Conservation (phyloP, 2,797 vertebrate genomes). For the Coluber constrictor region DNA sequence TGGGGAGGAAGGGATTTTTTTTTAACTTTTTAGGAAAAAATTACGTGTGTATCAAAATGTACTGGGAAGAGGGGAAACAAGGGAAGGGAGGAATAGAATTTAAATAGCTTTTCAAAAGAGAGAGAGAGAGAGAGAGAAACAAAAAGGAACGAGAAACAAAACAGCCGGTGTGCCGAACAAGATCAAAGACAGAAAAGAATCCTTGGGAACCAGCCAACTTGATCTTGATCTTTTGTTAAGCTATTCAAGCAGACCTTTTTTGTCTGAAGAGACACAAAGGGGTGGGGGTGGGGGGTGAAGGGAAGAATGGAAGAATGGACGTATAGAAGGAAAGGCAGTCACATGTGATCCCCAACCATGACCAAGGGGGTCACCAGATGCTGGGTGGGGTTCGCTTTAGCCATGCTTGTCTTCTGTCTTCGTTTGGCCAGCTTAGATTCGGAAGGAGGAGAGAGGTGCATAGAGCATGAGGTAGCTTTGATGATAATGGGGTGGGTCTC, state of each 20-base stretch:
- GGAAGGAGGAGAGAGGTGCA: conserved; percentile 90
- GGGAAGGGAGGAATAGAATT: neutral
- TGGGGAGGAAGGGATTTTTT: neutral
- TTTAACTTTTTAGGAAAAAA: neutral
- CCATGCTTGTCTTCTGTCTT: conserved; percentile 84
- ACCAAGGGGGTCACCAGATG: conserved; percentile 86
- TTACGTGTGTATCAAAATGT: neutral
- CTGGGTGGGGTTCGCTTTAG: conserved; percentile 76
- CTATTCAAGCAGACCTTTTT: conserved; percentile 36
- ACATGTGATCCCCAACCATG: conserved; percentile 88
- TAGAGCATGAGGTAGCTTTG: conserved; percentile 82
- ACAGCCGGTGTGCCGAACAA: conserved; percentile 37
- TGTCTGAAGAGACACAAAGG: neutral
- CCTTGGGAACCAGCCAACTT: conserved; percentile 64
- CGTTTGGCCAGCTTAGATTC: conserved; percentile 89
- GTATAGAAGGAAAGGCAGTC: conserved; percentile 52
- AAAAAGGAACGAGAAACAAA: conserved; percentile 29
- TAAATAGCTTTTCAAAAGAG: conserved; percentile 7
- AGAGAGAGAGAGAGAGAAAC: conserved; percentile 5
- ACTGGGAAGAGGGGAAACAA: neutral
- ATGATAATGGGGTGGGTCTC: conserved; percentile 83
- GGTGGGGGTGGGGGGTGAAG: too few species aligned
- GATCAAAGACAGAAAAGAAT: conserved; percentile 5
- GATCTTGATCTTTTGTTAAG: conserved; percentile 52
- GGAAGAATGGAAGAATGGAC: neutral